Evolutionary conservation across 2,888 invertebrate genomes (phyloP).

Genomic region (Mongoloraphidia duomilia): DNA sequence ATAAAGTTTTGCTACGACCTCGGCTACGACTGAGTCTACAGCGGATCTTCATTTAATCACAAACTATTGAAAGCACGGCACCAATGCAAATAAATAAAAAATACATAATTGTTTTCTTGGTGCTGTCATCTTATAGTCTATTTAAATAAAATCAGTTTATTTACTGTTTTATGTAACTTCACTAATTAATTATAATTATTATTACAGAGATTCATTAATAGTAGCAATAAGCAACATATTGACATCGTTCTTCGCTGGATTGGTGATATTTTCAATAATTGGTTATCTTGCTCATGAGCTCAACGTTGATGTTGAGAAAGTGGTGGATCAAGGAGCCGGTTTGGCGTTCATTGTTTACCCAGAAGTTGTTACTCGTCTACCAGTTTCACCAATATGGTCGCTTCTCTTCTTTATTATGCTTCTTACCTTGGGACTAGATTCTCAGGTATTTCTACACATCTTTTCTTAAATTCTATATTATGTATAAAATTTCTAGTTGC

Average conservation of each 20-base stretch:
- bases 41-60: no score
- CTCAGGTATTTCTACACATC: conserved; percentile 34
- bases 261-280: conserved; percentile 69
- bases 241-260: conserved; percentile 67
- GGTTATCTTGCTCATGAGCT: conserved; percentile 68
- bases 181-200: neutral
- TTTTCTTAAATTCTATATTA: no score
- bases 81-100: no score
- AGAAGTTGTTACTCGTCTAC: conserved; percentile 64
- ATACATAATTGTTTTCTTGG: no score
- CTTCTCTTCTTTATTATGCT: conserved; percentile 69
- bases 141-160: neutral
- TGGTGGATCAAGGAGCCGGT: conserved; percentile 65
- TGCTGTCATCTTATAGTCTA: neutral
- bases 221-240: conserved; percentile 63
- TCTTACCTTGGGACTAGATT: conserved; percentile 56
- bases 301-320: conserved; percentile 50
- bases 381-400: conserved; percentile 69
- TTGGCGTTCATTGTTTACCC: conserved; percentile 78
- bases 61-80: no score
- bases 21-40: no score
- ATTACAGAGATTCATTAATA: conserved; percentile 53
- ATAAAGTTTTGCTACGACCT: no score
- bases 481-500: no score
- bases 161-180: neutral